phyloP scores from a whole-genome alignment of 2,797 vertebrate species.

The Squalus acanthias region DNA sequence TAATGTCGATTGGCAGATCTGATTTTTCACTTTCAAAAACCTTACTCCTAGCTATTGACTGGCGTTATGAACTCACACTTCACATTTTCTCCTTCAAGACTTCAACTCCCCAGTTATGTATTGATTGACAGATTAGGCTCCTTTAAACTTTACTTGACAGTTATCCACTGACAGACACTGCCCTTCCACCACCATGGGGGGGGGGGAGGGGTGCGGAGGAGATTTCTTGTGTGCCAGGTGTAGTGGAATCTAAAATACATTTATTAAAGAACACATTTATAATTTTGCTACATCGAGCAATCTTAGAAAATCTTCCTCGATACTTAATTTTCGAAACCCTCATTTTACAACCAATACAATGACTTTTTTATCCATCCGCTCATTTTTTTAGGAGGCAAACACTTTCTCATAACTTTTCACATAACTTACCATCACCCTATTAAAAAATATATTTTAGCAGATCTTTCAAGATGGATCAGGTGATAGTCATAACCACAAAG shows the following conservation, averaged over 20 bases:
- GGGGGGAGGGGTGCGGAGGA: no score
- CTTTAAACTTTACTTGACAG: neutral
- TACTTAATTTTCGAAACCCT: neutral
- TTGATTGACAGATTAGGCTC: neutral
- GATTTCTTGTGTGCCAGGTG: neutral
- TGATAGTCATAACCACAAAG: neutral
- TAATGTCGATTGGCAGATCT: neutral
- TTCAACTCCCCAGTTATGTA: neutral
- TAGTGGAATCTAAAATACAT: neutral
- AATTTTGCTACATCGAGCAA: neutral
- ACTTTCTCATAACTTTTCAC: neutral
- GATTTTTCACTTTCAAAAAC: constrained; percentile 15
- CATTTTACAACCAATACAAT: neutral
- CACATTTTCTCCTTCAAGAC: neutral
- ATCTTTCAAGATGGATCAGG: neutral
- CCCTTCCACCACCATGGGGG: neutral
- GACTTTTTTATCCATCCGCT: neutral
- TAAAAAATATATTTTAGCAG: neutral
- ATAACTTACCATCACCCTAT: neutral
- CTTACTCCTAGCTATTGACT: neutral
- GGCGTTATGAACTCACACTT: neutral
- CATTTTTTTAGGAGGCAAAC: neutral
- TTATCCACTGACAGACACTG: neutral
- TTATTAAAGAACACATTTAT: neutral
- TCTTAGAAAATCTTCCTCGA: neutral